Evolutionary conservation across 2,888 invertebrate species (phyloP).

Genomic region (Caenorhabditis afra): DNA sequence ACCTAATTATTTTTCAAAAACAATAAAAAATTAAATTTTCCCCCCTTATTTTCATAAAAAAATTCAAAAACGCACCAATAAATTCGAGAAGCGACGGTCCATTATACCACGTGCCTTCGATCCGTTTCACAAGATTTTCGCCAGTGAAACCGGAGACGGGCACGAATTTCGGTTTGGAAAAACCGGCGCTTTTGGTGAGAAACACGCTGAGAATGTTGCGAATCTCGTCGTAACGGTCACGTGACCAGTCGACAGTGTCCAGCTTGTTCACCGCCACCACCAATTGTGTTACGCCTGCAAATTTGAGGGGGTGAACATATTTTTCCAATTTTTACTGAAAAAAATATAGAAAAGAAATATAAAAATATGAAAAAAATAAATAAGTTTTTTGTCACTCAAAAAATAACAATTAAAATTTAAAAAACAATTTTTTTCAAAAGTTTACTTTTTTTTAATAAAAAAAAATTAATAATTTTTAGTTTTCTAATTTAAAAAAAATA

Average conservation of each 20-base stretch:
- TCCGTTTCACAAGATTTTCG: slow-evolving; percentile 87
- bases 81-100: slow-evolving; percentile 91
- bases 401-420: no score
- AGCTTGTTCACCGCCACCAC: slow-evolving; percentile 97
- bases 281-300: slow-evolving; percentile 91
- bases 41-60: no score
- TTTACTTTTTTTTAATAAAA: no score
- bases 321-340: no score
- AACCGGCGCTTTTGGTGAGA: slow-evolving; percentile 82
- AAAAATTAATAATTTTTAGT: no score
- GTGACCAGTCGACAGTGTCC: slow-evolving; percentile 94
- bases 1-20: not conserved
- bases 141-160: slow-evolving; percentile 98
- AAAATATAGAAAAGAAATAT: no score
- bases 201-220: slow-evolving; percentile 69
- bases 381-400: no score
- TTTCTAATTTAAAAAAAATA: no score
- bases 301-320: not conserved
- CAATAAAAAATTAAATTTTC: not conserved
- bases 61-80: slow-evolving; percentile 85
- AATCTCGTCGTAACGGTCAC: slow-evolving; percentile 92
- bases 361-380: no score
- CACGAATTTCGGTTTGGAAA: slow-evolving; percentile 84
- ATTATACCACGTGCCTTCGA: slow-evolving; percentile 87
- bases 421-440: not conserved